Base-by-base conservation (phyloP, 2,797 vertebrate genomes). In the Tapera naevia region DNA sequence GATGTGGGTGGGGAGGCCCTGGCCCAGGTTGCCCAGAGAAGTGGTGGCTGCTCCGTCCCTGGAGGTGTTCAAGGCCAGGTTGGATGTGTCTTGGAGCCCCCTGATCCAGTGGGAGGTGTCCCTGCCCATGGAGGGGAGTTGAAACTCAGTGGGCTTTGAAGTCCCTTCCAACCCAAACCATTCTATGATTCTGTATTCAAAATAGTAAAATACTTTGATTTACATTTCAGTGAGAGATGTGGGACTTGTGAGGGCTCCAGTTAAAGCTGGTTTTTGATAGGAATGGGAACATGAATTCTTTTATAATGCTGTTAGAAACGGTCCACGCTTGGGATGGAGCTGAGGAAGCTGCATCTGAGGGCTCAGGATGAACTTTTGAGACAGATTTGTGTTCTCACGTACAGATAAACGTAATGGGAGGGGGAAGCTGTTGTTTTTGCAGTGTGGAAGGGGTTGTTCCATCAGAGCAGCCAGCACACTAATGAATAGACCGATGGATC, bases 401-500 rank as follows among this genome's bases (percentile, higher is more conserved):
- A 0, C 7, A 8, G 18, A 16, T 9, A 18, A 3, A 5, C 2
- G 18, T 13, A 17, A 8, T 2, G 11, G 41, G 61, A 70, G 85
- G 72, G 41, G 2, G 30, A 57, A 67, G 30, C 60, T 5, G 88
- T 43, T 43, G 4, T 16, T 6, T 6, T 23, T n/a, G 6, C 80
- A 22, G 11, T 3, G 60, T 19, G 5, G 86, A 81, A 95, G 86
- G 70, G 71, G 67, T 61, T 72, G n/a, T 69, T 83, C 46, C 15
- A 6, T 54, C 51, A 22, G 90, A 75, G 45, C 11, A 60, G 88
- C 10, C 66, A 70, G 72, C 54, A 4, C 57, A 5, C 66, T 94
- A 24, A n/a, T 91, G 88, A 95, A 80, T 80, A 91, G 95, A 80
- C 57, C 9, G 54, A 91, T 50, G 78, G 35, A 17, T 48, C 62